Conservation (phyloP, 1,140 invertebrate genomes). For the Drosophila burlai region DNA sequence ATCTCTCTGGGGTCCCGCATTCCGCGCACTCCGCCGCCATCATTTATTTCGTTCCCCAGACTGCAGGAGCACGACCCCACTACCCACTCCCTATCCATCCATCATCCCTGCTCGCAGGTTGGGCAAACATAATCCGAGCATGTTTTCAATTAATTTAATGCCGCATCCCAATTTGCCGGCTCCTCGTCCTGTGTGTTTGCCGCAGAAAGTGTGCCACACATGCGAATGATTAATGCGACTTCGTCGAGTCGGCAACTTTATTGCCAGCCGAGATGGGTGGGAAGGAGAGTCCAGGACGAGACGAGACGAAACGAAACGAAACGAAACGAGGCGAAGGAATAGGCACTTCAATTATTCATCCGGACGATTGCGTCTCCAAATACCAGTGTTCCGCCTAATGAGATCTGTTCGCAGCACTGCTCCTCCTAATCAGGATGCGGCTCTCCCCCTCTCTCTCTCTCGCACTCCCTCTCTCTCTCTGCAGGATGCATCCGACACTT, state of each 20-base stretch:
- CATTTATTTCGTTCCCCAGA: constrained; percentile 18
- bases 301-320: too few species aligned
- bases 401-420: constrained; percentile 31
- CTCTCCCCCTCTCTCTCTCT: not conserved
- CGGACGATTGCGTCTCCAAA: constrained; percentile 42
- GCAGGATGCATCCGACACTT: constrained; percentile 46
- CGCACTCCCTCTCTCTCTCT: not conserved
- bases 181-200: constrained; percentile 38
- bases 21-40: constrained; percentile 1
- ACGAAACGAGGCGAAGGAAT: constrained; percentile 2
- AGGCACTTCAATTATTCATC: constrained; percentile 50
- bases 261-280: constrained; percentile 31
- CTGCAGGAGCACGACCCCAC: not conserved
- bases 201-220: constrained; percentile 57
- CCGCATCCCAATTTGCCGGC: constrained; percentile 57
- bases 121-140: constrained; percentile 72
- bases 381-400: constrained; percentile 47
- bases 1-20: constrained; percentile 16
- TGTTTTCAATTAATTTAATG: constrained; percentile 79
- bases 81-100: not conserved
- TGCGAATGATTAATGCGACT: constrained; percentile 78
- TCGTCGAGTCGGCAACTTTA: constrained; percentile 67
- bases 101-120: constrained; percentile 47
- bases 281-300: not conserved
- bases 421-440: constrained; percentile 19